Conservation (phyloP, 2,797 vertebrate species). For the Neosalanx taihuensis region DNA sequence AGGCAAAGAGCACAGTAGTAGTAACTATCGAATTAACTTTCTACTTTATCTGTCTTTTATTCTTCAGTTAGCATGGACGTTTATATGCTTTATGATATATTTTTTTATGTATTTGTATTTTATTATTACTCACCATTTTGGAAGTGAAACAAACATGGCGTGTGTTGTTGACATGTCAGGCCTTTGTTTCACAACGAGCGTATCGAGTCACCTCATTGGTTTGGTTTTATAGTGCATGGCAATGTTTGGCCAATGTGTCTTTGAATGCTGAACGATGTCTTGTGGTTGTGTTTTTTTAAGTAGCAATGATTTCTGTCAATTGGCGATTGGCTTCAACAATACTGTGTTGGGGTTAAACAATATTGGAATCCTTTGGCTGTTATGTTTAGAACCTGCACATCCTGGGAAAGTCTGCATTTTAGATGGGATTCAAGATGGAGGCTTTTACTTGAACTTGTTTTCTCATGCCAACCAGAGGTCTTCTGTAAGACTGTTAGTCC, state of each 20-base stretch:
- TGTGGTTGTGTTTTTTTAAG: slow-evolving; percentile 56
- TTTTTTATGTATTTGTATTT: slow-evolving; percentile 40
- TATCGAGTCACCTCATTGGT: slow-evolving; percentile 10
- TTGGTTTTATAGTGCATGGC: slow-evolving; percentile 68
- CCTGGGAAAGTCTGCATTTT: slow-evolving; percentile 15
- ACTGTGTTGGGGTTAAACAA: slow-evolving; percentile 22
- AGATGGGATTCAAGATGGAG: slow-evolving; percentile 10
- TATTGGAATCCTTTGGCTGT: slow-evolving; percentile 64
- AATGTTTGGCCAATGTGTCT: slow-evolving; percentile 44
- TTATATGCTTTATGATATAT: slow-evolving; percentile 27
- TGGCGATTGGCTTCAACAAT: slow-evolving; percentile 24
- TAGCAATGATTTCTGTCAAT: slow-evolving; percentile 51
- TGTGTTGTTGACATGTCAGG: slow-evolving; percentile 50
- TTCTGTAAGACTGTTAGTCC: not conserved
- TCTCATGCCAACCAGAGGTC: not conserved
- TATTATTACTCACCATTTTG: not conserved
- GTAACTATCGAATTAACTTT: slow-evolving; percentile 95
- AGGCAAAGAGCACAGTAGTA: slow-evolving; percentile 99
- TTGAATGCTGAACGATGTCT: slow-evolving; percentile 39
- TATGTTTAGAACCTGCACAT: slow-evolving; percentile 38
- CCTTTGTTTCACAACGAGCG: slow-evolving; percentile 15
- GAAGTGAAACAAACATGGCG: slow-evolving; percentile 57
- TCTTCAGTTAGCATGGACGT: slow-evolving; percentile 77
- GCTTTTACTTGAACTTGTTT: not conserved
- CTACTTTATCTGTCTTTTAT: slow-evolving; percentile 68